Evolutionary conservation across 2,797 vertebrate species (phyloP), one percentile per base, ranked within the genome.

Genomic region (Lutjanus campechanus): DNA sequence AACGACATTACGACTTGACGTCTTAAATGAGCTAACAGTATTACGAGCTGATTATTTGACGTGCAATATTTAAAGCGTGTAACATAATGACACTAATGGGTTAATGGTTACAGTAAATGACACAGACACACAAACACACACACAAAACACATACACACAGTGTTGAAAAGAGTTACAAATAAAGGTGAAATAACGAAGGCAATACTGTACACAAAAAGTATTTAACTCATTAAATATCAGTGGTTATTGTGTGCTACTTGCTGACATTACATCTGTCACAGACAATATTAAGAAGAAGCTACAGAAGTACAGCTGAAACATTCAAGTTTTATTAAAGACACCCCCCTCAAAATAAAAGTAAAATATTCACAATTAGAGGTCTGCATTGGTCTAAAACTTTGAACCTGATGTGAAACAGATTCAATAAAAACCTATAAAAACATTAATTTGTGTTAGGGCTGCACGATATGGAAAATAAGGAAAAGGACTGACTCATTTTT

Each of bases 11-110:
- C 11, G 58, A 77, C 81, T 46, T 66, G 41, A 67, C 15, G n/a
- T 64, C 55, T 53, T 66, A 64, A 79, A 77, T 40, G 53, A 79
- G 55, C 66, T 62, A 82, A 85, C 58, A 72, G 83, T 68, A 50
- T 81, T 74, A 80, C 12, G 5, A 75, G 66, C 61, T 74, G 50
- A 69, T 77, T 73, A 81, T 66, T 55, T 63, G 53, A 83, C 46
- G 16, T 72, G 58, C 20, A 51, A 50, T 59, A 63, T 47, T 71
- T 67, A 78, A 71, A 63, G 46, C 12, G 25, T 36, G 56, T 36
- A 19, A 50, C 47, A 58, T 25, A 36, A 69, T 19, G 20, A 16
- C 58, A 41, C 53, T 76, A 82, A 81, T 67, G 76, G 61, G 36
- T 59, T 65, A 60, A 81, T 54, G 63, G 49, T 6, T 59, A 1